A percentile compares a stretch with the other conserved stretches of the same genome.
phyloP scores from a whole-genome alignment of 2,113 vertebrate genomes.

The Sebastes schlegelii region DNA sequence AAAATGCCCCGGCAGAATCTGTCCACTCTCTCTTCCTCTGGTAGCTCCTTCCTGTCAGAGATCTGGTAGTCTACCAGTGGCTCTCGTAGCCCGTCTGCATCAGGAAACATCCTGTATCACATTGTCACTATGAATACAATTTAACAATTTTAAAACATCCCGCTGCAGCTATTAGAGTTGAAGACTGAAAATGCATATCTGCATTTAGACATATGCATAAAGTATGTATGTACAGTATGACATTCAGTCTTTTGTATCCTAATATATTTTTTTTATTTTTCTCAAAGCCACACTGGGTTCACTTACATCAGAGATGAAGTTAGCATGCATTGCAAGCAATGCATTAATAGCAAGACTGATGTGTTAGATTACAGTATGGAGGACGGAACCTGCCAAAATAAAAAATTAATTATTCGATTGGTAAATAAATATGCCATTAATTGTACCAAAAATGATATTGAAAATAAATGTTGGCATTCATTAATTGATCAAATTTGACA shows the following conservation, averaged over 20 bases:
- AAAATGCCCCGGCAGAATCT: slow-evolving; percentile 31
- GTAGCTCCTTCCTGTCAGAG: slow-evolving; percentile 18
- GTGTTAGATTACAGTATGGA: neutral
- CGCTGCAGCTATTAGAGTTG: neutral
- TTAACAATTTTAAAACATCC: neutral
- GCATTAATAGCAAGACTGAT: neutral
- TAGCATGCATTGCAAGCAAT: no score
- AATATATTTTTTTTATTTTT: no score
- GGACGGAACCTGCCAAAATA: no score
- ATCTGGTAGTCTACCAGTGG: slow-evolving; percentile 12
- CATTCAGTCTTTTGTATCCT: neutral
- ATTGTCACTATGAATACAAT: neutral
- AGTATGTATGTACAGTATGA: neutral
- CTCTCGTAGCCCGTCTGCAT: neutral
- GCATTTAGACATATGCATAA: neutral
- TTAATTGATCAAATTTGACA: no score
- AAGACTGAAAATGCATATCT: neutral
- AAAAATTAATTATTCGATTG: no score
- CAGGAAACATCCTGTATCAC: neutral
- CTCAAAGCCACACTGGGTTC: neutral
- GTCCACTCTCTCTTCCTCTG: slow-evolving; percentile 12
- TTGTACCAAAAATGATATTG: no score
- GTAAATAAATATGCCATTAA: no score
- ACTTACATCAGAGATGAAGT: neutral
- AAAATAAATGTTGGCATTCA: no score